These are phyloP conservation scores for Coleophora flavipennella DNA, from an alignment of 2,888 invertebrate genomes.

Conservation along the genomic window DNA sequence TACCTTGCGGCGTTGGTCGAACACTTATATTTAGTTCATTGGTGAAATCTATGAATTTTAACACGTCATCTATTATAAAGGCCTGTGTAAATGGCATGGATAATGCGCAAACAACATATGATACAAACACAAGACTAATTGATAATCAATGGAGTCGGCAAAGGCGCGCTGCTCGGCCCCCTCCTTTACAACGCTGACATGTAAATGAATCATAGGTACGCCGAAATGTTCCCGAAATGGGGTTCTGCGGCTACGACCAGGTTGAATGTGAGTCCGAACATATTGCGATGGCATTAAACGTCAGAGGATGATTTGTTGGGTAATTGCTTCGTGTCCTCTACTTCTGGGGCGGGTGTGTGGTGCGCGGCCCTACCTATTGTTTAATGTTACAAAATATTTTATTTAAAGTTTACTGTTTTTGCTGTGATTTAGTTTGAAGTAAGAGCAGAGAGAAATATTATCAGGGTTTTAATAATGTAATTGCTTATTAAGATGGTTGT, in stretches of 20 bases:
- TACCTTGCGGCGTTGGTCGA: background rate
- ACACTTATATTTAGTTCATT: slow-evolving; percentile 14
- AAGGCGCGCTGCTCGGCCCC: slow-evolving; percentile 40
- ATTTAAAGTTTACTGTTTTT: slow-evolving; percentile 28
- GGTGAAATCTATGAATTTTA: slow-evolving; percentile 29
- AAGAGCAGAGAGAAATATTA: too few relatives aligned
- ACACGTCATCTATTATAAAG: slow-evolving; percentile 48
- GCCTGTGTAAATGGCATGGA: slow-evolving; percentile 65
- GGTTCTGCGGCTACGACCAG: slow-evolving; percentile 24
- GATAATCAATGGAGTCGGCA: slow-evolving; percentile 63
- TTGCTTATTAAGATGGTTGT: slow-evolving; percentile 25
- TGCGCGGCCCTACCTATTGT: slow-evolving; percentile 9
- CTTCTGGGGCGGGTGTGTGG: slow-evolving; percentile 43
- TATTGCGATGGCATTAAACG: slow-evolving; percentile 68
- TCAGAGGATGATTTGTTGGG: slow-evolving; percentile 70
- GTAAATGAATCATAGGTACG: slow-evolving; percentile 60
- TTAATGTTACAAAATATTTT: slow-evolving; percentile 35
- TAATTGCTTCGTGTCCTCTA: slow-evolving; percentile 63
- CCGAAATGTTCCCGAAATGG: slow-evolving; percentile 38
- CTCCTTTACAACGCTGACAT: slow-evolving; percentile 41
- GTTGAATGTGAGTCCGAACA: slow-evolving; percentile 57
- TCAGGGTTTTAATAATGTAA: too few relatives aligned
- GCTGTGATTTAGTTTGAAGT: too few relatives aligned
- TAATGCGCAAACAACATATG: slow-evolving; percentile 60
- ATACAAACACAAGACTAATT: slow-evolving; percentile 67